A percentile compares a stretch with the other conserved stretches of the same genome.
These are phyloP conservation scores for Delia radicum DNA, from an alignment of 1,140 invertebrate genomes.

Conservation along the genomic window DNA sequence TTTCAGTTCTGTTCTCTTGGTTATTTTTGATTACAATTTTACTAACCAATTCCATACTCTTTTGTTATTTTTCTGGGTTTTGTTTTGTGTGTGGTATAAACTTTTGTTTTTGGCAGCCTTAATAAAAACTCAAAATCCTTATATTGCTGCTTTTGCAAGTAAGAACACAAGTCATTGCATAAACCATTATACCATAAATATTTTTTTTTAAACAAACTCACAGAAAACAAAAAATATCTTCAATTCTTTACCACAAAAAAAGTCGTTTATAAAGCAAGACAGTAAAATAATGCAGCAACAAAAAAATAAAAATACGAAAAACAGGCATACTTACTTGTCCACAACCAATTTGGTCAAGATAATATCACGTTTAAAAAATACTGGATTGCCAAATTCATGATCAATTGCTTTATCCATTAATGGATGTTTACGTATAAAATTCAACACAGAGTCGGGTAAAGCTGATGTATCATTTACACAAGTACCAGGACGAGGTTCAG, in stretches of 20 bases:
- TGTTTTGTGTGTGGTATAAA: neutral
- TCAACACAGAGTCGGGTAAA: conserved; percentile 77
- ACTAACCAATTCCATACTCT: neutral
- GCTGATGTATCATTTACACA: conserved; percentile 82
- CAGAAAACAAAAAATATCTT: neutral
- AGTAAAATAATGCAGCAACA: neutral
- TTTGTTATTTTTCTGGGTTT: neutral
- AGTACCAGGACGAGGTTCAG: conserved; percentile 78
- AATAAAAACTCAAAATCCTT: neutral
- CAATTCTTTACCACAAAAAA: neutral
- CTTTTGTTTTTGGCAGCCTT: neutral
- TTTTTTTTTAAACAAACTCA: neutral
- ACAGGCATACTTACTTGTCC: conserved; percentile 60
- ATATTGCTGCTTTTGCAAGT: neutral
- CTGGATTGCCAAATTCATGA: conserved; percentile 76
- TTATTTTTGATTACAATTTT: neutral
- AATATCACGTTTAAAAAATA: conserved; percentile 78
- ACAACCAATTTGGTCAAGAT: conserved; percentile 78
- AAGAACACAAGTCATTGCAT: conserved; percentile 5
- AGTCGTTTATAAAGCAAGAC: neutral
- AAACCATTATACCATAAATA: conserved; percentile 16
- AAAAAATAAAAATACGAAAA: neutral
- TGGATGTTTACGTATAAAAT: conserved; percentile 87
- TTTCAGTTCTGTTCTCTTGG: neutral
- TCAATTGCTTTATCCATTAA: conserved; percentile 86